These are phyloP conservation scores for Psix sp. DNA, from an alignment of 1,140 invertebrate species.

Conservation along the genomic window DNA sequence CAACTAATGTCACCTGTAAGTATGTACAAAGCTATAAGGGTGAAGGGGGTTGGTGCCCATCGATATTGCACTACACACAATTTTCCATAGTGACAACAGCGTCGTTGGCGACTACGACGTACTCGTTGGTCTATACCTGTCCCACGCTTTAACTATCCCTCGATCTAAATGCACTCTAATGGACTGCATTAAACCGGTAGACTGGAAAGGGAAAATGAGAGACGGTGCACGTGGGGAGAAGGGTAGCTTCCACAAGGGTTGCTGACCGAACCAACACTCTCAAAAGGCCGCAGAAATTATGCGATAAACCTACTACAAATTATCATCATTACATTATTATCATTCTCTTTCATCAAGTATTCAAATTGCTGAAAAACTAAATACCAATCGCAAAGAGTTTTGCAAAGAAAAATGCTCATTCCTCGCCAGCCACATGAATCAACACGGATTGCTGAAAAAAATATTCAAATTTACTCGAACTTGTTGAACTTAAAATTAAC, in stretches of 20 bases:
- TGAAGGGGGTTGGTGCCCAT: conserved; percentile 25
- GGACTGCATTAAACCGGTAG: conserved; percentile 67
- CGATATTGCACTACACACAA: conserved; percentile 64
- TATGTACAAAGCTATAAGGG: conserved; percentile 48
- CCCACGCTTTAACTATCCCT: conserved; percentile 72
- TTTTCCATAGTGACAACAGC: conserved; percentile 68
- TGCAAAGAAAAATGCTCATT: not conserved
- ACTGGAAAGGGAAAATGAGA: conserved; percentile 58
- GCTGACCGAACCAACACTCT: conserved; percentile 45
- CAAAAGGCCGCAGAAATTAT: conserved; percentile 47
- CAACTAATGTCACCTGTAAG: conserved; percentile 70
- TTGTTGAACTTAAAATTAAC: not conserved
- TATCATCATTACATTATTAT: conserved; percentile 28
- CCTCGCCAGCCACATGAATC: not conserved
- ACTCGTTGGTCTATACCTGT: conserved; percentile 58
- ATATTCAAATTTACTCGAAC: not conserved
- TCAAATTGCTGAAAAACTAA: no score
- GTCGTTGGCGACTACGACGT: conserved; percentile 47
- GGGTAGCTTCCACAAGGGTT: conserved; percentile 43
- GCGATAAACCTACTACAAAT: conserved; percentile 38
- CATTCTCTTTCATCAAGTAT: not conserved
- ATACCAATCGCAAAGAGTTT: no score
- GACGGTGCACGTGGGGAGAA: conserved; percentile 24
- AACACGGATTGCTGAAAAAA: not conserved
- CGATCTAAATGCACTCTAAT: conserved; percentile 76